Percentiles rank a stretch among this genome's conserved stretches.
These are phyloP conservation scores for Branchinecta sandiegonensis DNA, from an alignment of 2,888 invertebrate species.

Conservation along the genomic window DNA sequence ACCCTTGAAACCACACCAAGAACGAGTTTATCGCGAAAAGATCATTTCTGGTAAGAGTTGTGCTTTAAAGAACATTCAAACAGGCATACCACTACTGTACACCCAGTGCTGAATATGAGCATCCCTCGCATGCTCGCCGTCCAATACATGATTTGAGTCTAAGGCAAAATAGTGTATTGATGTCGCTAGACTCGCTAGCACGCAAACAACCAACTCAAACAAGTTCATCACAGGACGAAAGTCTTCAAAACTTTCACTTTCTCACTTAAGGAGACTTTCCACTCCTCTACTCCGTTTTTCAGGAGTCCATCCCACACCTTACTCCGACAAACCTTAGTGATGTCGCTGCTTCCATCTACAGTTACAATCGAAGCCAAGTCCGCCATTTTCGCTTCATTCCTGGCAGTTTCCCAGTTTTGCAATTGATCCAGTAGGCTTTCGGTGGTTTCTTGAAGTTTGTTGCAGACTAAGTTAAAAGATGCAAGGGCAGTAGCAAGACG, in stretches of 20 bases:
- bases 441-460: not conserved
- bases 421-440: not conserved
- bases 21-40: too few species aligned
- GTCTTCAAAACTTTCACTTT: conserved; percentile 10
- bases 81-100: too few species aligned
- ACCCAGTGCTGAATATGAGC: too few species aligned
- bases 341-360: not conserved
- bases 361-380: not conserved
- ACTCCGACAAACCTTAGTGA: not conserved
- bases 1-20: too few species aligned
- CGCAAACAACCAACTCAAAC: too few species aligned
- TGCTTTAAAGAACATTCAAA: too few species aligned
- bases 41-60: too few species aligned
- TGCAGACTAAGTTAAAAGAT: not conserved
- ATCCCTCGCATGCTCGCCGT: too few species aligned
- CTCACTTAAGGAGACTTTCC: not conserved
- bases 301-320: conserved; percentile 4
- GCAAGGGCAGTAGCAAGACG: not conserved
- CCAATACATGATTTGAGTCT: too few species aligned
- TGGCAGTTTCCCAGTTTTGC: not conserved
- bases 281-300: not conserved
- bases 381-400: not conserved
- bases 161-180: too few species aligned
- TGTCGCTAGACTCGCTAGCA: too few species aligned
- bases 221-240: not conserved